phyloP scores from a whole-genome alignment of 2,113 vertebrate genomes.

The Grallaria varia region DNA sequence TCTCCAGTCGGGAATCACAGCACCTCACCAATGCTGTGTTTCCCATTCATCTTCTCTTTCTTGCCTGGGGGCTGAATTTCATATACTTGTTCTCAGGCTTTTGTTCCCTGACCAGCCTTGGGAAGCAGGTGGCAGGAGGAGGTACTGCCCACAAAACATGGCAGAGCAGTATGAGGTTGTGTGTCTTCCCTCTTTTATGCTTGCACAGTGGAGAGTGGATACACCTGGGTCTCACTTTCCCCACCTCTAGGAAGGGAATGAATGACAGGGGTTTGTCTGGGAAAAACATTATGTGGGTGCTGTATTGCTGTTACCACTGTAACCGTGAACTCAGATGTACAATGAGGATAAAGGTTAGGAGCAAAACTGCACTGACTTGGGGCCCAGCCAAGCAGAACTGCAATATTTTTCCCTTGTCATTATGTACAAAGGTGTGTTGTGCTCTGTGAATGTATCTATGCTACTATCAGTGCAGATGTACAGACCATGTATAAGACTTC shows the following conservation, averaged over 20 bases:
- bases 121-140: background rate
- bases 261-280: background rate
- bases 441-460: background rate
- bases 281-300: background rate
- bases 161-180: background rate
- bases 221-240: background rate
- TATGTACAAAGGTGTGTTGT: background rate
- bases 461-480: background rate
- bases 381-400: background rate
- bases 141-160: background rate
- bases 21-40: background rate
- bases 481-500: background rate
- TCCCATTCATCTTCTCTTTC: background rate
- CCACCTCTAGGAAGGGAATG: background rate
- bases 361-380: background rate
- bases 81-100: background rate
- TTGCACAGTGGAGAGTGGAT: rapidly evolving
- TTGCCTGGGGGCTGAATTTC: background rate
- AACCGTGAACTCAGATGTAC: background rate
- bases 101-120: background rate
- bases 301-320: background rate
- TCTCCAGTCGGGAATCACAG: background rate
- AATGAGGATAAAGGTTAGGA: background rate
- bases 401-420: background rate
- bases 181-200: background rate